Conservation (phyloP, 1,140 invertebrate genomes). For the Acromyrmex charruanus region DNA sequence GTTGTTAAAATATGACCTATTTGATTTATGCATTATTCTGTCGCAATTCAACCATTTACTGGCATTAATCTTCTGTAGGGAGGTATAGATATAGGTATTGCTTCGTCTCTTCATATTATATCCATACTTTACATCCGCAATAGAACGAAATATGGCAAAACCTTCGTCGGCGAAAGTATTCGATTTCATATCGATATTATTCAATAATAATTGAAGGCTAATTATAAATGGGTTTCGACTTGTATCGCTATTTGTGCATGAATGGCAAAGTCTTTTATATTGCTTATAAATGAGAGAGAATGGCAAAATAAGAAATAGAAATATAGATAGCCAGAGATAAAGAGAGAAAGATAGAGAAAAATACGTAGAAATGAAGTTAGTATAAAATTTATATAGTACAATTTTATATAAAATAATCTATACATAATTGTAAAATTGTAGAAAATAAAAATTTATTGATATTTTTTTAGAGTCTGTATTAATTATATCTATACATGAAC, state of each 20-base stretch:
- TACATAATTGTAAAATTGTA: neutral
- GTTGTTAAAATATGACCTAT: neutral
- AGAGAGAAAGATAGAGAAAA: neutral
- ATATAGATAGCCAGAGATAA: neutral
- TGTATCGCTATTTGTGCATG: neutral
- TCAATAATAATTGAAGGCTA: conserved; percentile 16
- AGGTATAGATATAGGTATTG: neutral
- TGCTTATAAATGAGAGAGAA: neutral
- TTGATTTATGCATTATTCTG: neutral
- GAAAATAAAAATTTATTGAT: neutral
- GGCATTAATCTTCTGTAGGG: neutral
- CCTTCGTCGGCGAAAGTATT: conserved; percentile 19
- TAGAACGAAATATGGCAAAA: conserved; percentile 12
- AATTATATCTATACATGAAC: neutral
- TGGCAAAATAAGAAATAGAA: neutral
- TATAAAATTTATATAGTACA: neutral
- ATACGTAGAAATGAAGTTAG: neutral
- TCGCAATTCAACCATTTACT: neutral
- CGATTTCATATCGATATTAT: conserved; percentile 29
- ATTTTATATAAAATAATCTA: neutral
- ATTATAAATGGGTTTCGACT: neutral
- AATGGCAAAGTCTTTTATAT: neutral
- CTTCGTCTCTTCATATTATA: neutral
- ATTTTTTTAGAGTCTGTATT: neutral
- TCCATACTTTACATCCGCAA: neutral